Conservation (phyloP, 2,888 invertebrate species). For the Scaptomyza reducta region DNA sequence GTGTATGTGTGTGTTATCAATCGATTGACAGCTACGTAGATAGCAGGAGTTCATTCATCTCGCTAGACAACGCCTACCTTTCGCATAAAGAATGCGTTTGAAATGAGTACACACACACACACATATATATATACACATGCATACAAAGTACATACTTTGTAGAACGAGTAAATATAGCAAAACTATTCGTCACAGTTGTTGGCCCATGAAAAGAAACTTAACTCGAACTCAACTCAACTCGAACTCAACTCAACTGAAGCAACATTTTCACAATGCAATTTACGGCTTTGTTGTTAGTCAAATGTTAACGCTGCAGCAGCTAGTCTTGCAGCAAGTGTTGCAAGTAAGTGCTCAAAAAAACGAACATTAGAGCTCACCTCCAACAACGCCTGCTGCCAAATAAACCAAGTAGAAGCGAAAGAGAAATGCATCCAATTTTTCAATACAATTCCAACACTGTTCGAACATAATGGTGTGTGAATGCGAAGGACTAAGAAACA, state of each 20-base stretch:
- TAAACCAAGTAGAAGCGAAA: no score
- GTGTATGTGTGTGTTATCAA: conserved; percentile 18
- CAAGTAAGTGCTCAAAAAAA: not conserved
- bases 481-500: not conserved
- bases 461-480: not conserved
- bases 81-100: not conserved
- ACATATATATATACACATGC: not conserved
- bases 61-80: conserved; percentile 25
- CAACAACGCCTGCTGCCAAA: no score
- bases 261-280: conserved; percentile 35
- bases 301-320: not conserved
- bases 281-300: conserved; percentile 24
- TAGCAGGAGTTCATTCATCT: conserved; percentile 28
- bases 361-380: not conserved
- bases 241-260: conserved; percentile 13
- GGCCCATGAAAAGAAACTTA: conserved; percentile 17
- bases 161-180: conserved; percentile 23
- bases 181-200: conserved; percentile 28
- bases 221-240: not conserved
- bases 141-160: not conserved
- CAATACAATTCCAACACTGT: conserved; percentile 9
- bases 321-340: conserved; percentile 10
- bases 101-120: not conserved
- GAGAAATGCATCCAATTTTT: not conserved
- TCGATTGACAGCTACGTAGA: conserved; percentile 22